Evolutionary conservation across 2,113 vertebrate species (phyloP).

Genomic region (Mola mola): DNA sequence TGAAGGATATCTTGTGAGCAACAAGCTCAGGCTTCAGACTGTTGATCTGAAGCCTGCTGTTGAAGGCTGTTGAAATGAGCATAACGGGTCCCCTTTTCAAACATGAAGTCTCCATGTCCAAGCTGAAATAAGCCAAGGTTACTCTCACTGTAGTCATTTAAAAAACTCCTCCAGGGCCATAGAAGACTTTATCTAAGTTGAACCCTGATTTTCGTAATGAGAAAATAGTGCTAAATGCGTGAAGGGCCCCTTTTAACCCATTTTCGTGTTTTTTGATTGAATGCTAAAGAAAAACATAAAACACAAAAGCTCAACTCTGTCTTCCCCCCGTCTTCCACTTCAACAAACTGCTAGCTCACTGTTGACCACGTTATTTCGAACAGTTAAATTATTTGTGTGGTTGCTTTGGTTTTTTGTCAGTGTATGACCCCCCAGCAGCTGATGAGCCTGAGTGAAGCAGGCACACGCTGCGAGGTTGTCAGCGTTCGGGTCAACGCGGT

Average conservation of each 20-base stretch:
- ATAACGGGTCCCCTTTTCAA: too few species aligned
- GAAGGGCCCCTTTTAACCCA: not conserved
- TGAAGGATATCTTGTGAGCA: too few species aligned
- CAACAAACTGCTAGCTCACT: constrained; percentile 9
- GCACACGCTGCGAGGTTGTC: constrained; percentile 82
- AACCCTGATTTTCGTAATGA: not conserved
- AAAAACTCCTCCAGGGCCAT: not conserved
- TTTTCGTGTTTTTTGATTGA: not conserved
- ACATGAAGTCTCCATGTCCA: too few species aligned
- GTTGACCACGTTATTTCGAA: constrained; percentile 7
- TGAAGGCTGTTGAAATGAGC: too few species aligned
- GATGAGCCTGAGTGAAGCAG: constrained; percentile 87
- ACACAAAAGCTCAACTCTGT: not conserved
- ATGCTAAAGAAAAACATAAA: not conserved
- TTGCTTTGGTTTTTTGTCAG: constrained; percentile 71
- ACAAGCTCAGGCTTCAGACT: too few species aligned
- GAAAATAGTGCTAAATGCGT: not conserved
- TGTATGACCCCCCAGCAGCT: constrained; percentile 92
- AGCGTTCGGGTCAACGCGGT: constrained; percentile 91
- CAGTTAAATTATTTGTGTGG: not conserved
- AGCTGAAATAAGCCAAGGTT: not conserved
- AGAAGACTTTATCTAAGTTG: not conserved
- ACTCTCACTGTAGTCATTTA: too few species aligned
- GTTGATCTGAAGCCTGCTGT: too few species aligned
- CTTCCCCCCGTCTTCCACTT: too few species aligned